phyloP scores from a whole-genome alignment of 2,888 invertebrate species.

The Eristalis pertinax region DNA sequence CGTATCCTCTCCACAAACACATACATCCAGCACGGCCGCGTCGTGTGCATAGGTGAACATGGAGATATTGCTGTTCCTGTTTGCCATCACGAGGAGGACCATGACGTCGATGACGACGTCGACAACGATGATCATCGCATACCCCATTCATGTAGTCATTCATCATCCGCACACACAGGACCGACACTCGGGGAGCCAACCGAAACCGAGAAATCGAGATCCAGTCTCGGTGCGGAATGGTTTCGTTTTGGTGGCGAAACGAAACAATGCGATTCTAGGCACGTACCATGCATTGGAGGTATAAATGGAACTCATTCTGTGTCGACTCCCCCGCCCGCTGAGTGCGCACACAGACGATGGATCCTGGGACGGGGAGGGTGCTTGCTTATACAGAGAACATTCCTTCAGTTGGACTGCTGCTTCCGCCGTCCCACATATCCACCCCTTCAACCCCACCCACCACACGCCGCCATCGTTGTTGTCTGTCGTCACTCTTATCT shows the following conservation, averaged over 20 bases:
- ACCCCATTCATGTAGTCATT: conserved; percentile 55
- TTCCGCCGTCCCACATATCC: not conserved
- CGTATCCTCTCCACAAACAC: conserved; percentile 11
- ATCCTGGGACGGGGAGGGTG: not conserved
- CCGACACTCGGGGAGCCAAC: conserved; percentile 4
- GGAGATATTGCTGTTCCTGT: conserved; percentile 63
- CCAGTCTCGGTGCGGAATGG: conserved; percentile 34
- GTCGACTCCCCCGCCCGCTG: conserved; percentile 48
- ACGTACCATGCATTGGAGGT: conserved; percentile 60
- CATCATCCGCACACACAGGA: conserved; percentile 46
- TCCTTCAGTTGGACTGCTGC: conserved; percentile 1
- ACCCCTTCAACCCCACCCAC: not conserved
- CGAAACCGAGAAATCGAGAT: conserved; percentile 57
- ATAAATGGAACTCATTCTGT: conserved; percentile 56
- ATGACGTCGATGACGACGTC: conserved; percentile 21
- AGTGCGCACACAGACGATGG: conserved; percentile 1
- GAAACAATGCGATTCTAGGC: conserved; percentile 69
- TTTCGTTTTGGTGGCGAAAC: conserved; percentile 59
- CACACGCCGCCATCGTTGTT: not conserved
- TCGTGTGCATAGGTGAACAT: conserved; percentile 43
- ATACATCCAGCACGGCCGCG: not conserved
- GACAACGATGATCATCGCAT: conserved; percentile 55
- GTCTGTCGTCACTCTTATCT: conserved; percentile 48
- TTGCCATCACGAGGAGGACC: conserved; percentile 32
- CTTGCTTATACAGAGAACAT: conserved; percentile 51